Conservation (phyloP, 2,888 invertebrate species). For the Pyrochroa serraticornis region DNA sequence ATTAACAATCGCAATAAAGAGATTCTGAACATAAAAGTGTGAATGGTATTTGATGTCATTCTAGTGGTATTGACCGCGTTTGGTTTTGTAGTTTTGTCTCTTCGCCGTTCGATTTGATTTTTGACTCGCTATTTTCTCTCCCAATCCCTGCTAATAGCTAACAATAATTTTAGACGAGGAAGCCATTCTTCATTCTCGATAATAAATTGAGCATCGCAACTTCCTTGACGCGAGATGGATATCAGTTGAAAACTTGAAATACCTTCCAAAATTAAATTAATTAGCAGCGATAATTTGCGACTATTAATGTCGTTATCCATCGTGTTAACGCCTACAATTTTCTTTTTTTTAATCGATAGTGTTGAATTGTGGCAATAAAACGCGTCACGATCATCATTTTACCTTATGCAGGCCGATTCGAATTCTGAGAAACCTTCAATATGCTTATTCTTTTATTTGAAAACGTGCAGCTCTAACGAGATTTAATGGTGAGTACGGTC, state of each 20-base stretch:
- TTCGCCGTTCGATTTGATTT: too few species aligned
- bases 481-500: conserved; percentile 30
- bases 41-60: too few species aligned
- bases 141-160: too few species aligned
- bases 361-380: neutral
- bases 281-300: conserved; percentile 1
- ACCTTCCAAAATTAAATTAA: neutral
- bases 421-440: conserved; percentile 24
- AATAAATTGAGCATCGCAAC: neutral
- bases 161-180: too few species aligned
- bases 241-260: neutral
- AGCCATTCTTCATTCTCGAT: too few species aligned
- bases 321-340: neutral
- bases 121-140: too few species aligned
- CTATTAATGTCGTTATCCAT: neutral
- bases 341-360: too few species aligned
- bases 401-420: conserved; percentile 18
- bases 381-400: conserved; percentile 5
- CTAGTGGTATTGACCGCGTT: too few species aligned
- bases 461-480: conserved; percentile 28
- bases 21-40: too few species aligned
- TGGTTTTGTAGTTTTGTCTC: too few species aligned
- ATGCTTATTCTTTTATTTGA: conserved; percentile 27
- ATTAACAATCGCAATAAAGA: too few species aligned
- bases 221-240: conserved; percentile 1